phyloP scores from a whole-genome alignment of 2,888 invertebrate genomes.

The Loripinus fragilis region DNA sequence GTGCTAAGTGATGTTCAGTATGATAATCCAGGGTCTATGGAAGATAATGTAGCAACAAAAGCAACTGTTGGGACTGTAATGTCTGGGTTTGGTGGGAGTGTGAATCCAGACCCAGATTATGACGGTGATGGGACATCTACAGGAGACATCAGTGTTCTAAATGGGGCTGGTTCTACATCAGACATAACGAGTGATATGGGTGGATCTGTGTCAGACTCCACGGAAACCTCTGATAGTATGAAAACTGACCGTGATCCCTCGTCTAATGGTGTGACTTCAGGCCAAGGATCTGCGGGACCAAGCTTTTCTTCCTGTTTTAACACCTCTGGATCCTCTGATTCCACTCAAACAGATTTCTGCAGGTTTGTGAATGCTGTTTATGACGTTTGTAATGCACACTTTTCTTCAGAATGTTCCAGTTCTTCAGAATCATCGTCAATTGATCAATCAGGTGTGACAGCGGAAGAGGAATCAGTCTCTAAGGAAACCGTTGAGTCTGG shows the following conservation, averaged over 20 bases:
- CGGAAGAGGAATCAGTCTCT: not conserved
- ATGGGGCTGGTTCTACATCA: not conserved
- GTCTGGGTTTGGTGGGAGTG: not conserved
- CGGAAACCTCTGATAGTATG: not conserved
- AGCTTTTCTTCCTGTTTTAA: slow-evolving; percentile 7
- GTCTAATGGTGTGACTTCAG: not conserved
- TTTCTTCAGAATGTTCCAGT: not conserved
- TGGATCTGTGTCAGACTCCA: not conserved
- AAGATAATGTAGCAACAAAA: not conserved
- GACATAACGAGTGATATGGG: not conserved
- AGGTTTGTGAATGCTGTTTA: slow-evolving; percentile 2
- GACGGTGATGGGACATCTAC: not conserved
- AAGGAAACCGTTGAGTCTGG: not conserved
- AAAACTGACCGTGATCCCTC: not conserved
- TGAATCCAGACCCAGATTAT: not conserved
- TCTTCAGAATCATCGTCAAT: not conserved
- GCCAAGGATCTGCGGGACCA: not conserved
- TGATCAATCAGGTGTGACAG: not conserved
- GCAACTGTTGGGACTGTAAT: not conserved
- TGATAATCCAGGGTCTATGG: not conserved
- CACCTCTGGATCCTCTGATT: not conserved
- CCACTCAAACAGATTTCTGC: not conserved
- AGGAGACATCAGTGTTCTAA: not conserved
- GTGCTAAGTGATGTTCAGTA: not conserved
- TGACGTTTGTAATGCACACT: not conserved